Evolutionary conservation across 1,140 invertebrate genomes (phyloP).

Genomic region (Drosophila simulans): DNA sequence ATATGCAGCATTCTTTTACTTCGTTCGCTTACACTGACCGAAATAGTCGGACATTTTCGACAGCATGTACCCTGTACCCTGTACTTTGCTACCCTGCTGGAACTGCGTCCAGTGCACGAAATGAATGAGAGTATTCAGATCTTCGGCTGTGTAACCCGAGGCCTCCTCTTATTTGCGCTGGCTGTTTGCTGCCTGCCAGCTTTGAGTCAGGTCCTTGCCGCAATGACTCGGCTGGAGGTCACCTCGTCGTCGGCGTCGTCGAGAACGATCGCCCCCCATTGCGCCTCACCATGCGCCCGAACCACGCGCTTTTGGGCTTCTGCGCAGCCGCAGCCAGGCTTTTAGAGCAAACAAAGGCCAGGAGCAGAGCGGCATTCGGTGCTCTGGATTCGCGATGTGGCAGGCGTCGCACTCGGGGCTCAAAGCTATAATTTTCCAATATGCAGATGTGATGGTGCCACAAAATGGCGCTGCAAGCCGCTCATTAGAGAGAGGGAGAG

Average conservation of each 20-base stretch:
- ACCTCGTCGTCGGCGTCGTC: constrained; percentile 71
- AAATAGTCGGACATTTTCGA: no score
- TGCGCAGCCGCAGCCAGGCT: constrained; percentile 69
- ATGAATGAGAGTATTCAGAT: constrained; percentile 10
- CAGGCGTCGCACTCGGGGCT: constrained; percentile 42
- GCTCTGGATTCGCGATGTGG: constrained; percentile 10
- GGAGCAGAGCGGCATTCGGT: constrained; percentile 37
- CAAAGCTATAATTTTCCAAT: constrained; percentile 78
- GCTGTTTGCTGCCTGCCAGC: constrained; percentile 55
- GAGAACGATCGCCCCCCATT: constrained; percentile 57
- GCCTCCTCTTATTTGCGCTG: background rate
- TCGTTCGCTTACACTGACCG: no score
- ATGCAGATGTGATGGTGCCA: constrained; percentile 76
- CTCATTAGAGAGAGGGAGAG: constrained; percentile 56
- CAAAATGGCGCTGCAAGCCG: constrained; percentile 70
- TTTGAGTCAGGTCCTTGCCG: constrained; percentile 73
- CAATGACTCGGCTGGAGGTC: constrained; percentile 70
- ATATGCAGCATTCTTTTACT: no score
- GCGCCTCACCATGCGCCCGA: constrained; percentile 76
- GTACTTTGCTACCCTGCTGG: no score
- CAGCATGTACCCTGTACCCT: no score
- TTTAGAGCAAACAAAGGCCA: constrained; percentile 62
- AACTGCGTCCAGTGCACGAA: no score
- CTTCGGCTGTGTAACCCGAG: constrained; percentile 1
- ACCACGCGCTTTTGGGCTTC: constrained; percentile 75